A percentile compares a stretch with the other conserved stretches of the same genome.
phyloP scores from a whole-genome alignment of 2,797 vertebrate species.

The Enteromius radiatus region DNA sequence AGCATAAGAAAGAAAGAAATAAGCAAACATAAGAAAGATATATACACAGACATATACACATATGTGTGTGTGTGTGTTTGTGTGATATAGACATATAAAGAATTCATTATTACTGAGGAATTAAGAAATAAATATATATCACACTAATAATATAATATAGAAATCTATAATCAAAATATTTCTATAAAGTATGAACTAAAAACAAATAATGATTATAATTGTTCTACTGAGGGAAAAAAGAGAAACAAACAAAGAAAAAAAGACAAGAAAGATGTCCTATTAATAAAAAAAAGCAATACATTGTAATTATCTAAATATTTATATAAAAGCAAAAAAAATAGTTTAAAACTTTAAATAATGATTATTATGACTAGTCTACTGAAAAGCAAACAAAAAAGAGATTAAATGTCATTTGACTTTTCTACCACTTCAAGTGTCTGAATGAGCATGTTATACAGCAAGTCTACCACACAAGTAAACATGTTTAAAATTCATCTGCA shows the following conservation, averaged over 20 bases:
- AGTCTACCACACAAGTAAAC: background rate
- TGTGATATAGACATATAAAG: too few relatives aligned
- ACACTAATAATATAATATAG: background rate
- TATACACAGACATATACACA: too few relatives aligned
- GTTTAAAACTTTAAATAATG: background rate
- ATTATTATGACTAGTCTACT: background rate
- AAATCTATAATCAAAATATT: background rate
- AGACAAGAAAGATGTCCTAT: background rate
- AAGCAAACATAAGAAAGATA: background rate
- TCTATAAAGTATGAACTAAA: background rate
- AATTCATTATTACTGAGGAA: too few relatives aligned
- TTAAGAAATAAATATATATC: too few relatives aligned
- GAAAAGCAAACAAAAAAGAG: slow-evolving; percentile 1
- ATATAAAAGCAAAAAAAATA: background rate
- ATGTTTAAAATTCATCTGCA: slow-evolving; percentile 8
- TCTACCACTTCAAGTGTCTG: background rate
- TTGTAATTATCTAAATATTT: background rate
- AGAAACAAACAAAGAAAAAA: background rate
- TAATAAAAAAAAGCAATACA: background rate
- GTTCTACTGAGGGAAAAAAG: background rate
- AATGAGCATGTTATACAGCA: background rate
- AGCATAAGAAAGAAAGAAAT: background rate
- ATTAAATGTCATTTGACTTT: background rate
- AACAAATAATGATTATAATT: slow-evolving; percentile 4
- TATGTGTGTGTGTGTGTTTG: too few relatives aligned